These are phyloP conservation scores for Sinocyclocheilus grahami DNA, from an alignment of 2,113 vertebrate species.

Conservation along the genomic window DNA sequence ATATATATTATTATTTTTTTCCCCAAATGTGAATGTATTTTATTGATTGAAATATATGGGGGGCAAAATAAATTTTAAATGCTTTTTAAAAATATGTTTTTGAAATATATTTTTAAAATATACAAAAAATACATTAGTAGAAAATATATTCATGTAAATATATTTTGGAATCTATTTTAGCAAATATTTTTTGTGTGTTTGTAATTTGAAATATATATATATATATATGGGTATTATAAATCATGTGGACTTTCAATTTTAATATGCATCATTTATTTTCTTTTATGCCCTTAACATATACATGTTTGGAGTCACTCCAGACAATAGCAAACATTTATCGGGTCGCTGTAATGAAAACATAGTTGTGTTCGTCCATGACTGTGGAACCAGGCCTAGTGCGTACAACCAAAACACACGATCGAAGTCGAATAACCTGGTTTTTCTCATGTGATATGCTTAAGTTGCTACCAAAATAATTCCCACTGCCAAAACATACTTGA, in stretches of 20 bases:
- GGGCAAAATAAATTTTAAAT: too few relatives aligned
- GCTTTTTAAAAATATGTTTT: too few relatives aligned
- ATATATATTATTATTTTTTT: too few relatives aligned
- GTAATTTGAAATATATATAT: background rate
- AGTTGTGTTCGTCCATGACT: background rate
- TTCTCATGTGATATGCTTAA: background rate
- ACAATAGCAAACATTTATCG: background rate
- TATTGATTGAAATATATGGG: too few relatives aligned
- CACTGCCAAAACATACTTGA: slow-evolving; percentile 4
- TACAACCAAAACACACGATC: background rate
- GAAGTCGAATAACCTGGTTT: background rate
- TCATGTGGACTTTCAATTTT: background rate
- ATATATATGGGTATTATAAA: background rate
- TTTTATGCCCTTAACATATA: background rate
- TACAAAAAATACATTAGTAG: too few relatives aligned
- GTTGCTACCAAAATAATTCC: background rate
- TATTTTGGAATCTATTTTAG: background rate
- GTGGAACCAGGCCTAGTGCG: background rate
- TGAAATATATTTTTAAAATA: too few relatives aligned
- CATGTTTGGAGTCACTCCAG: background rate
- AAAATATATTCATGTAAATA: too few relatives aligned
- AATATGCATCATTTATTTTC: background rate
- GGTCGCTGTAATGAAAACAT: background rate
- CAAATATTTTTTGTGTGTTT: background rate
- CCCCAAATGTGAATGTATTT: too few relatives aligned